These are phyloP conservation scores for Spisula solida DNA, from an alignment of 2,888 invertebrate species.

Conservation along the genomic window DNA sequence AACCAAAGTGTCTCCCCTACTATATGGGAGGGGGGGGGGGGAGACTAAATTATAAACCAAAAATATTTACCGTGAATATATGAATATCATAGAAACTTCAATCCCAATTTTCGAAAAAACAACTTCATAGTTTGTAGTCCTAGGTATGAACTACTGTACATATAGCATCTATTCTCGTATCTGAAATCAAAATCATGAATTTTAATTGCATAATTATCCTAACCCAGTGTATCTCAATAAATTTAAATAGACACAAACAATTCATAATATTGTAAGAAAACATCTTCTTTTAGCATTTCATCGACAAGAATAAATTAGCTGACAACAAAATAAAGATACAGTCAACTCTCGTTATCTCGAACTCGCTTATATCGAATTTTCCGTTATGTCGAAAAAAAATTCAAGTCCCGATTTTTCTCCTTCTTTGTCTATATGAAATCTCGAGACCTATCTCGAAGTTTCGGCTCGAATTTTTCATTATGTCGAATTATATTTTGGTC, in stretches of 20 bases:
- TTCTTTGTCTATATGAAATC: no score
- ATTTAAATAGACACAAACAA: not conserved
- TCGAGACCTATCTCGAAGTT: no score
- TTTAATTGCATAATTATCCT: not conserved
- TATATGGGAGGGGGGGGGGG: no score
- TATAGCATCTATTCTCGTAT: not conserved
- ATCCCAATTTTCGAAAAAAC: conserved; percentile 9
- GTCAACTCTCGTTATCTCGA: no score
- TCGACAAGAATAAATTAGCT: not conserved
- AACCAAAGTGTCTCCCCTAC: no score
- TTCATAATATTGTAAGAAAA: not conserved
- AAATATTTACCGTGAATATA: not conserved
- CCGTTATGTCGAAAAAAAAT: no score
- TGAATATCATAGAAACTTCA: not conserved
- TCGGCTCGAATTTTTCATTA: no score
- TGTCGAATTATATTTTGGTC: no score
- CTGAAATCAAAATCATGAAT: conserved; percentile 6
- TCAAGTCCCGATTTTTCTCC: no score
- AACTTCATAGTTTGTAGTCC: not conserved
- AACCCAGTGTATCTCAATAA: not conserved
- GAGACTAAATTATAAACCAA: not conserved
- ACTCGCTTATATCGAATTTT: no score
- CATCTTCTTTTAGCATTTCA: not conserved
- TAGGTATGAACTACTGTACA: not conserved
- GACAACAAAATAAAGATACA: not conserved